Conservation (phyloP, 2,888 invertebrate genomes). For the Volucella inflata region DNA sequence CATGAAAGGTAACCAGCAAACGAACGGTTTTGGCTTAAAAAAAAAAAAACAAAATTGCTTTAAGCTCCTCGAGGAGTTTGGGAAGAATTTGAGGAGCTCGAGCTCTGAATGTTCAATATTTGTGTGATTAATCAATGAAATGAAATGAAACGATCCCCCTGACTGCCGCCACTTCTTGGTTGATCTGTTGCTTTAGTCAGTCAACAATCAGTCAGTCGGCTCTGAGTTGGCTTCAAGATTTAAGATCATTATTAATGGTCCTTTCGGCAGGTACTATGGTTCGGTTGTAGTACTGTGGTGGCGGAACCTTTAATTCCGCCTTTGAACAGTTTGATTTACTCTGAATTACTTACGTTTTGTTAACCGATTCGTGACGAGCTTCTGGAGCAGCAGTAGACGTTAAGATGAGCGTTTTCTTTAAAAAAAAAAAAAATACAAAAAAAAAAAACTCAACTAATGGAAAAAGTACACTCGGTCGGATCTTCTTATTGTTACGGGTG, state of each 20-base stretch:
- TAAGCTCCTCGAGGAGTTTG: slow-evolving; percentile 44
- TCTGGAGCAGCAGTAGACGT: slow-evolving; percentile 56
- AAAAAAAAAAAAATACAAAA: not conserved
- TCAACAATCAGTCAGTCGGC: slow-evolving; percentile 57
- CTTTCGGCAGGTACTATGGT: slow-evolving; percentile 65
- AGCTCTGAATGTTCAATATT: slow-evolving; percentile 66
- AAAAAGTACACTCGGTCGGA: not conserved
- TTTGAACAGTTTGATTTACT: slow-evolving; percentile 72
- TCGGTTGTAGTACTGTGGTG: slow-evolving; percentile 27
- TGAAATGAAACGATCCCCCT: slow-evolving; percentile 55
- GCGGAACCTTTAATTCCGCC: slow-evolving; percentile 61
- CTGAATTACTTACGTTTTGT: slow-evolving; percentile 74
- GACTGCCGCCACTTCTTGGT: slow-evolving; percentile 16
- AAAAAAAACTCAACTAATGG: not conserved
- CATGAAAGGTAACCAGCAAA: slow-evolving; percentile 57
- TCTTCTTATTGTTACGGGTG: slow-evolving; percentile 38
- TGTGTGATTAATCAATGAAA: slow-evolving; percentile 74
- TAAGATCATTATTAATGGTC: slow-evolving; percentile 75
- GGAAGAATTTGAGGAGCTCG: not conserved
- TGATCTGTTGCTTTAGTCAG: slow-evolving; percentile 43
- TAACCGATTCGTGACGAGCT: slow-evolving; percentile 72
- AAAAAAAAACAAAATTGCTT: no score
- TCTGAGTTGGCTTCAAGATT: slow-evolving; percentile 27
- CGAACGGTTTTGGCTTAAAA: slow-evolving; percentile 48
- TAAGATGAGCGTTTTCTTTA: slow-evolving; percentile 45